Conservation (phyloP, 2,113 vertebrate genomes). For the Neolamprologus hecqui region DNA sequence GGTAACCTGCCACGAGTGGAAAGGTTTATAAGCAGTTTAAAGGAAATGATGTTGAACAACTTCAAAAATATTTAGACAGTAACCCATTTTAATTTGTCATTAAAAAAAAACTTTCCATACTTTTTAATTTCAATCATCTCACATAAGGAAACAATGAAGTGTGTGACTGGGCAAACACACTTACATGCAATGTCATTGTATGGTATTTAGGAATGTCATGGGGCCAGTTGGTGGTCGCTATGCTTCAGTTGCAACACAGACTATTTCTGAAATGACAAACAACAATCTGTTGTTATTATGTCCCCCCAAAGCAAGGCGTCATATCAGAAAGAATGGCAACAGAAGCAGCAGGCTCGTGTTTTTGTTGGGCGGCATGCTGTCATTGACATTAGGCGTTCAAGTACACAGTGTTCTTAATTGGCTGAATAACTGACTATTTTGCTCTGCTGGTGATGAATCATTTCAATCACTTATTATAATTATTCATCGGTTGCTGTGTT, state of each 20-base stretch:
- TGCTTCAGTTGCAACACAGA: not conserved
- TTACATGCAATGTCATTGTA: not conserved
- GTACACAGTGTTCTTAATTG: not conserved
- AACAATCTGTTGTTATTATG: slow-evolving; percentile 14
- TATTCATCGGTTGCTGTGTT: not conserved
- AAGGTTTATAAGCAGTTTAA: not conserved
- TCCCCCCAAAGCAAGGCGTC: not conserved
- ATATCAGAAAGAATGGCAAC: not conserved
- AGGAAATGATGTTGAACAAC: not conserved
- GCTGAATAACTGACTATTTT: not conserved
- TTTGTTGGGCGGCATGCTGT: not conserved
- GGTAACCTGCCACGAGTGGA: not conserved
- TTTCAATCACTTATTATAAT: not conserved
- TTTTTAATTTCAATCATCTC: not conserved
- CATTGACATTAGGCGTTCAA: not conserved
- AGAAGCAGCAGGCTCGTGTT: not conserved
- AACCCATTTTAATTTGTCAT: not conserved
- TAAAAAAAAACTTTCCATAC: not conserved
- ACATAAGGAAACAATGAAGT: not conserved
- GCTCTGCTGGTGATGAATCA: not conserved
- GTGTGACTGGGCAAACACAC: not conserved
- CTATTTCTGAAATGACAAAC: slow-evolving; percentile 36
- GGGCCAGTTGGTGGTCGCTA: not conserved
- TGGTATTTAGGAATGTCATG: slow-evolving; percentile 20
- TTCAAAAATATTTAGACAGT: not conserved